These are phyloP conservation scores for Cepphus grylle DNA, from an alignment of 2,113 vertebrate species.

Conservation along the genomic window DNA sequence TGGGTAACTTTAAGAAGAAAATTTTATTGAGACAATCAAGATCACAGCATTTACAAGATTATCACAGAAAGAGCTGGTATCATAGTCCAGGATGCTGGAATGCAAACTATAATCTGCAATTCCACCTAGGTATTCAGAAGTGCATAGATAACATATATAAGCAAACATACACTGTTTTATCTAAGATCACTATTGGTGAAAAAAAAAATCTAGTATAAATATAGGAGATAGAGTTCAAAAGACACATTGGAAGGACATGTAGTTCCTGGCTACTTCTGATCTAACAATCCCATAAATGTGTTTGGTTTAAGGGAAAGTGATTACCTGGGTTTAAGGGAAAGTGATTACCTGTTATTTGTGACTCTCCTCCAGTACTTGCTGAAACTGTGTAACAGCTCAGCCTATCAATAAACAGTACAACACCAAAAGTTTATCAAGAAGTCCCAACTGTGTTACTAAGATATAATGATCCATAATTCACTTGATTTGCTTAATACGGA, in stretches of 20 bases:
- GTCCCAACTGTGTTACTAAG: not conserved
- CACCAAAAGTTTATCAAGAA: not conserved
- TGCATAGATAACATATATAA: not conserved
- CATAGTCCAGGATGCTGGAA: not conserved
- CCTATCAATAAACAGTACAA: not conserved
- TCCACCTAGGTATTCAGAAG: not conserved
- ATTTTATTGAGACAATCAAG: not conserved
- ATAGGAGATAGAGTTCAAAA: not conserved
- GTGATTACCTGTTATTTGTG: not conserved
- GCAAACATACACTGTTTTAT: not conserved
- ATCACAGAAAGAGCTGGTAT: not conserved
- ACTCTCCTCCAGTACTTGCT: not conserved
- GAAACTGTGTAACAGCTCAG: not conserved
- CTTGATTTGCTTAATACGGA: not conserved
- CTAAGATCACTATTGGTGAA: not conserved
- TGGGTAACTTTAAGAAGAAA: not conserved
- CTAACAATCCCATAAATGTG: rapidly evolving
- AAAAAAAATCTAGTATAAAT: not conserved
- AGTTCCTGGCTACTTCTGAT: not conserved
- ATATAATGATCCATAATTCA: not conserved
- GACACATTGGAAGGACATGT: not conserved
- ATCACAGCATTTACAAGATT: not conserved
- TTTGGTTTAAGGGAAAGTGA: not conserved
- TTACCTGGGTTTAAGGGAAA: not conserved
- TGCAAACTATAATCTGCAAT: not conserved